These are phyloP conservation scores for Pogonocherus hispidulus DNA, from an alignment of 2,888 invertebrate genomes.

Conservation along the genomic window DNA sequence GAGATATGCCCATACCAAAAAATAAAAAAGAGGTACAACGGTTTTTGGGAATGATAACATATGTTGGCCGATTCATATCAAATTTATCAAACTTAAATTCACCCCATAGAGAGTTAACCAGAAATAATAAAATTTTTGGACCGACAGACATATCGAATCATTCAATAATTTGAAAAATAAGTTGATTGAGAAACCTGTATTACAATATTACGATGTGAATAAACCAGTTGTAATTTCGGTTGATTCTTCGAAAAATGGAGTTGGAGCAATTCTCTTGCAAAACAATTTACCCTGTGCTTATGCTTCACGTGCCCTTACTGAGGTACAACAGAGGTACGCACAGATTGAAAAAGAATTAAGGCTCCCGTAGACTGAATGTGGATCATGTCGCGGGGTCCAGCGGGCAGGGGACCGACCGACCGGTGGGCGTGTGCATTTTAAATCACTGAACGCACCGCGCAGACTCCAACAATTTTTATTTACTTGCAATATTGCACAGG, in stretches of 20 bases:
- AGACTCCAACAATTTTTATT: no score
- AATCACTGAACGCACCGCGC: no score
- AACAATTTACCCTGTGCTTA: constrained; percentile 30
- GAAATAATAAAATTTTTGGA: constrained; percentile 27
- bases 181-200: constrained; percentile 18
- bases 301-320: constrained; percentile 20
- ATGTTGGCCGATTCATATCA: constrained; percentile 32
- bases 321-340: constrained; percentile 27
- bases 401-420: no score
- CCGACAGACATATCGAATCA: not conserved
- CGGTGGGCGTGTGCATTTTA: no score
- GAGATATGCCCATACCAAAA: constrained; percentile 14
- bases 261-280: constrained; percentile 35
- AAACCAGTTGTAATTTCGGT: constrained; percentile 27
- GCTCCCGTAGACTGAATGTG: no score
- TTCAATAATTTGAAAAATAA: constrained; percentile 30
- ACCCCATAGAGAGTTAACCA: constrained; percentile 17
- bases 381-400: no score
- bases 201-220: constrained; percentile 26
- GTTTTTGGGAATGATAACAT: constrained; percentile 35
- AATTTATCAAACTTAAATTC: constrained; percentile 25
- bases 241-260: constrained; percentile 25
- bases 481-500: no score
- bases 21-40: constrained; percentile 35
- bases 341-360: constrained; percentile 33